Conservation (phyloP, 2,888 invertebrate genomes). For the Philaethria dido region DNA sequence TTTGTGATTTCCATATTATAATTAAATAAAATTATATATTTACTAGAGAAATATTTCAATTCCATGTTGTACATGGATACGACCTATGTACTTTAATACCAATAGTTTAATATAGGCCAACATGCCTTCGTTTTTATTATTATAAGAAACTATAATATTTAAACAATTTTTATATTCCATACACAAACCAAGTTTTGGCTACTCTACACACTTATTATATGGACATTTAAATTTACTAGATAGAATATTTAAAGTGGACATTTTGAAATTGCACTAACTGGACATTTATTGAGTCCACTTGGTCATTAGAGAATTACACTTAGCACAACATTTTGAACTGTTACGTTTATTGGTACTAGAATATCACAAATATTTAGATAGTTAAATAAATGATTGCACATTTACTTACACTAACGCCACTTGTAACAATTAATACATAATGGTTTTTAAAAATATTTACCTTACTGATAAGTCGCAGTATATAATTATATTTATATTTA, state of each 20-base stretch:
- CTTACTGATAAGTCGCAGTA: constrained; percentile 12
- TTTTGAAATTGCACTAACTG: constrained; percentile 1
- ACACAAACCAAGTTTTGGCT: neutral
- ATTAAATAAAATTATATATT: neutral
- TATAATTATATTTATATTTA: constrained; percentile 18
- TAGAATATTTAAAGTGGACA: constrained; percentile 1
- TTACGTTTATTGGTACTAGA: constrained; percentile 47
- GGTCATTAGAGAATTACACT: constrained; percentile 30
- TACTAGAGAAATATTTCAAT: constrained; percentile 2
- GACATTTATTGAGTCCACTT: neutral
- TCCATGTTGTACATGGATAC: neutral
- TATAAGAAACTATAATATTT: neutral
- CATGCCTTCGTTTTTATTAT: neutral
- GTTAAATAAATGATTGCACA: constrained; percentile 46
- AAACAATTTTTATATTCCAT: neutral
- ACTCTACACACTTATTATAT: neutral
- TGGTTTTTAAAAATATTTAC: constrained; percentile 34
- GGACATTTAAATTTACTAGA: neutral
- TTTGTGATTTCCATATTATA: neutral
- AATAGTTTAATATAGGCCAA: constrained; percentile 8
- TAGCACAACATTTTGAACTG: constrained; percentile 23
- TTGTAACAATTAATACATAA: constrained; percentile 42
- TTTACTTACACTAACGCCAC: constrained; percentile 48
- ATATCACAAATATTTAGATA: constrained; percentile 49
- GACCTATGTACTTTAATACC: neutral